These are phyloP conservation scores for Anas platyrhynchos DNA, from an alignment of 2,113 vertebrate genomes.

Conservation along the genomic window DNA sequence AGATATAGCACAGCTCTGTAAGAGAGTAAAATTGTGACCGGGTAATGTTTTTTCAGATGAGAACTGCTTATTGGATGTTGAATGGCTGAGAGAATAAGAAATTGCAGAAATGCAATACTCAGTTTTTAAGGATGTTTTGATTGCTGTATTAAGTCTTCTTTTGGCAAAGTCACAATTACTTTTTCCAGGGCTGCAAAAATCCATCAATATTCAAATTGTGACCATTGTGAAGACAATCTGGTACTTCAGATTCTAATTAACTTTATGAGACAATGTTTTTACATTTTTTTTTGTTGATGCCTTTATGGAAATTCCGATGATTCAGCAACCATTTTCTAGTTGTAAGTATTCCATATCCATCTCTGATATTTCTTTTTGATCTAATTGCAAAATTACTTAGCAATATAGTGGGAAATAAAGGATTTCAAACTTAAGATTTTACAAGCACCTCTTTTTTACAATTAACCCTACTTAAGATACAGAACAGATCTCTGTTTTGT, in stretches of 20 bases:
- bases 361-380: conserved; percentile 36
- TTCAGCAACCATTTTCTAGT: conserved; percentile 29
- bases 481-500: background rate
- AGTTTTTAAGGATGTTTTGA: conserved; percentile 11
- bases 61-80: conserved; percentile 4
- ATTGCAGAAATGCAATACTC: conserved; percentile 25
- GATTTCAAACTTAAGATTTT: conserved; percentile 29
- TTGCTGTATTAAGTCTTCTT: background rate
- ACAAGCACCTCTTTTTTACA: conserved; percentile 42
- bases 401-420: conserved; percentile 66
- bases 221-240: conserved; percentile 16
- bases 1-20: background rate
- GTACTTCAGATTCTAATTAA: conserved; percentile 2
- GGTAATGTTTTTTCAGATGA: background rate
- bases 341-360: conserved; percentile 38
- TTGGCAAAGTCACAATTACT: conserved; percentile 29
- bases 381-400: conserved; percentile 38
- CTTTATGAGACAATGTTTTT: background rate
- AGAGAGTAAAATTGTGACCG: background rate
- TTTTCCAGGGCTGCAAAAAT: conserved; percentile 24
- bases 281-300: conserved; percentile 53
- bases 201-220: background rate
- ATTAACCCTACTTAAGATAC: background rate
- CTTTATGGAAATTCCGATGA: conserved; percentile 31
- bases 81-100: conserved; percentile 15